Conservation (phyloP, 2,113 vertebrate species). For the Xiphophorus hellerii region DNA sequence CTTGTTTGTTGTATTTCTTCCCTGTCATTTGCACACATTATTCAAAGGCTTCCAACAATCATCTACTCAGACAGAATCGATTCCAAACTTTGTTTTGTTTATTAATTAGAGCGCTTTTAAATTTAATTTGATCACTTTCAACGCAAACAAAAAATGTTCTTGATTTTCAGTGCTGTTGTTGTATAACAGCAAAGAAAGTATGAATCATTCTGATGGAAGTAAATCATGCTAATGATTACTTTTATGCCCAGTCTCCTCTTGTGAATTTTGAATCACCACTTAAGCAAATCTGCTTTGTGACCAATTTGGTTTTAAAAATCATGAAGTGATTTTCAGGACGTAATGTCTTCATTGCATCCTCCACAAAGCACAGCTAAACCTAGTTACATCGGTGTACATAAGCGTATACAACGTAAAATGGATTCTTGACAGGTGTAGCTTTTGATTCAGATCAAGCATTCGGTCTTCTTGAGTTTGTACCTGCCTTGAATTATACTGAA, state of each 20-base stretch:
- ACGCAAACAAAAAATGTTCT: slow-evolving; percentile 12
- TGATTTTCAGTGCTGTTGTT: background rate
- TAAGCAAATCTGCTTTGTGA: background rate
- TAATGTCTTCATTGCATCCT: background rate
- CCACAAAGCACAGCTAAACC: background rate
- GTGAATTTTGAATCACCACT: background rate
- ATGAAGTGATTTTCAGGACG: background rate
- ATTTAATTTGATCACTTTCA: slow-evolving; percentile 13
- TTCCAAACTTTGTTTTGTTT: slow-evolving; percentile 11
- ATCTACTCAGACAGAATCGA: slow-evolving; percentile 8
- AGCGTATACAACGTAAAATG: background rate
- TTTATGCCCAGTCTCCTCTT: background rate
- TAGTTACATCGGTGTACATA: background rate
- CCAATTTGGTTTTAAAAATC: background rate
- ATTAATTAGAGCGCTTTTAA: background rate
- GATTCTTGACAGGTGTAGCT: background rate
- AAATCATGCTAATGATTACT: background rate
- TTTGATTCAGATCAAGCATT: background rate
- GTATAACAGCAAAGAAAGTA: background rate
- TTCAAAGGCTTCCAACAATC: slow-evolving; percentile 44
- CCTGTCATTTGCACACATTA: slow-evolving; percentile 23
- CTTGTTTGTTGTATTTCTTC: slow-evolving; percentile 47
- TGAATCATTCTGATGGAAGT: background rate
- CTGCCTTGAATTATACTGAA: background rate
- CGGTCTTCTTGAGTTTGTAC: background rate